Evolutionary conservation across 2,113 vertebrate genomes (phyloP), one percentile per base, ranked within the genome.

Genomic region (Stigmatopora nigra): DNA sequence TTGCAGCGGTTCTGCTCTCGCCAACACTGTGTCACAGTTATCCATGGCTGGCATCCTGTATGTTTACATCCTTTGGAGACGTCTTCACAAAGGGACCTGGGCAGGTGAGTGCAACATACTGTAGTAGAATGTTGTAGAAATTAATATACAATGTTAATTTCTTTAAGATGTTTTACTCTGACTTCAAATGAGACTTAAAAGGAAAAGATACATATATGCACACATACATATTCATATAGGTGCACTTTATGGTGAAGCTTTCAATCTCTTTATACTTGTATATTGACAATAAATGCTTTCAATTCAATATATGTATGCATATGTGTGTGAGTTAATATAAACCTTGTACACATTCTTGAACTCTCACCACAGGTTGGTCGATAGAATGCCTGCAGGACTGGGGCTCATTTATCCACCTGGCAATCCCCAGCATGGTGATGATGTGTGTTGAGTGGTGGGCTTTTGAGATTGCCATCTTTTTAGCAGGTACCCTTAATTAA

Each of bases 401-500:
- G 94, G 85, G 83, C 19, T 68, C 86, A 20, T 96, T 90, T 52
- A 80, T 91, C 62, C 41, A 19, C 15, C 82, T 97, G 80, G 94
- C 93, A 0, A 63, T 97, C 47, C 93, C 93, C 5, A 82, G 92
- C 74, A 93, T 95, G 92, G 41, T 94, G 61, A 96, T 95, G 94
- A 5, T 94, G 59, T 94, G 93, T 61, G 91, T 90, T 0, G 93
- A 96, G 72, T 95, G 94, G 93, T 98, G 94, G 94, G 91, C 91
- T 0, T 97, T 90, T 71, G 95, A 97, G 74, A 88, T 94, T 0
- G 92, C 92, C 53, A 81, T 86, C 44, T 92, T 95, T 84, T 88
- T 97, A 45, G 87, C 93, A 88, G 94, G 93, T 94, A 79, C 36
- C 2, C 48, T 22, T 13, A 22, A 11, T 22, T 13, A 22, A 11